phyloP scores from a whole-genome alignment of 2,113 vertebrate genomes.

The Andinoacara biseriatus region DNA sequence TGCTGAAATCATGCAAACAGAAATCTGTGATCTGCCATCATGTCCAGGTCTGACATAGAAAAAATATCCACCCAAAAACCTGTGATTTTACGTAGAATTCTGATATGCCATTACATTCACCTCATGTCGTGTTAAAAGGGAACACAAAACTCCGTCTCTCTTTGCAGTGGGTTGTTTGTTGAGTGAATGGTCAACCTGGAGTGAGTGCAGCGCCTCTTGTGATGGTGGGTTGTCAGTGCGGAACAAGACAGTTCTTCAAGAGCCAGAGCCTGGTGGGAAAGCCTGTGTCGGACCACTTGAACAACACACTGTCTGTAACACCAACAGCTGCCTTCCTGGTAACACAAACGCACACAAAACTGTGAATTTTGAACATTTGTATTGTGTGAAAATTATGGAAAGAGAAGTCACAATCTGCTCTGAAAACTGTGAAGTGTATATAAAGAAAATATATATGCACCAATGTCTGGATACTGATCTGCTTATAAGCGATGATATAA shows the following conservation, averaged over 20 bases:
- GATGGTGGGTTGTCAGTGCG: slow-evolving; percentile 76
- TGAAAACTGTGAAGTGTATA: neutral
- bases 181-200: slow-evolving; percentile 85
- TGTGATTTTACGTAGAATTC: neutral
- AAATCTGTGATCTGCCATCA: slow-evolving; percentile 68
- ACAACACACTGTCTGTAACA: slow-evolving; percentile 81
- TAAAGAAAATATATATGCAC: neutral
- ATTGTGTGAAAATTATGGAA: neutral
- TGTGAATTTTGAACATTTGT: neutral
- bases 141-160: neutral
- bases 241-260: slow-evolving; percentile 72
- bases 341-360: slow-evolving; percentile 23
- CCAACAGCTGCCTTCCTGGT: slow-evolving; percentile 84
- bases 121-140: neutral
- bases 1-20: slow-evolving; percentile 50
- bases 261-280: slow-evolving; percentile 66
- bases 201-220: slow-evolving; percentile 82
- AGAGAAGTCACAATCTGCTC: neutral
- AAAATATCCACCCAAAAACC: neutral
- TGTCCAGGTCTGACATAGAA: slow-evolving; percentile 78
- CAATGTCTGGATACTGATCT: neutral
- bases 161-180: slow-evolving; percentile 76
- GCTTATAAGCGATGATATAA: neutral
- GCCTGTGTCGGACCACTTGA: slow-evolving; percentile 71
- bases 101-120: neutral